phyloP scores from a whole-genome alignment of 2,797 vertebrate species.

The Eulemur albifrons region DNA sequence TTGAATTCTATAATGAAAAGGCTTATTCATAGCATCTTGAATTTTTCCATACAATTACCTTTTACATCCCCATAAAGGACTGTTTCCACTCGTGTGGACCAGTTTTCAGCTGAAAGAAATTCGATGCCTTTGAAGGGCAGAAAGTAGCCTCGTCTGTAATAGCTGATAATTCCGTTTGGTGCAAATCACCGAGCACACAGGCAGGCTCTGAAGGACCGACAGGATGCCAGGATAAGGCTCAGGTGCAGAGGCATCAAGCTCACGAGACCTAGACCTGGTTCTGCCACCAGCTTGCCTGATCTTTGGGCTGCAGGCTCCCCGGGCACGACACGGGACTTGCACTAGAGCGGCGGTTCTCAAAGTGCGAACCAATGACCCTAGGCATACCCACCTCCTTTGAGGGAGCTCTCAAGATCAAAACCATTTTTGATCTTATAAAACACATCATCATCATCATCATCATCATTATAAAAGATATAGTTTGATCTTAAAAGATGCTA shows the following conservation, averaged over 20 bases:
- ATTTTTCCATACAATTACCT: constrained; percentile 39
- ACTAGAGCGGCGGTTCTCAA: background rate
- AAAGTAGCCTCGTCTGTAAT: too few species aligned
- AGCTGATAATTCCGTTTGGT: background rate
- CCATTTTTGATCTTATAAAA: background rate
- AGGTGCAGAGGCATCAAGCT: fast-evolving
- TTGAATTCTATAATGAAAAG: constrained; percentile 22
- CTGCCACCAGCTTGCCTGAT: fast-evolving
- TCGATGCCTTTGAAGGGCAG: background rate
- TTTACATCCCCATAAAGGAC: constrained; percentile 6
- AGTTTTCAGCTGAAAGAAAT: background rate
- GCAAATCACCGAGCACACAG: fast-evolving
- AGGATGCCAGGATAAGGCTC: background rate
- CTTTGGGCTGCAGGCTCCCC: background rate
- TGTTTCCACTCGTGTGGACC: background rate
- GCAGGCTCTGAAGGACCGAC: fast-evolving
- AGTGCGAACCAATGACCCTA: background rate
- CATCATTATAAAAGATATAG: background rate
- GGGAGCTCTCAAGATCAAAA: background rate
- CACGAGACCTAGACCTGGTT: fast-evolving
- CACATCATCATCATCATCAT: background rate
- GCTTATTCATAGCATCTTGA: background rate
- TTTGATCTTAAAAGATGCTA: background rate
- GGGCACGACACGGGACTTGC: fast-evolving
- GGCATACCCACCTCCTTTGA: background rate